phyloP scores from a whole-genome alignment of 2,797 vertebrate genomes.

The Sebastolobus altivelis region DNA sequence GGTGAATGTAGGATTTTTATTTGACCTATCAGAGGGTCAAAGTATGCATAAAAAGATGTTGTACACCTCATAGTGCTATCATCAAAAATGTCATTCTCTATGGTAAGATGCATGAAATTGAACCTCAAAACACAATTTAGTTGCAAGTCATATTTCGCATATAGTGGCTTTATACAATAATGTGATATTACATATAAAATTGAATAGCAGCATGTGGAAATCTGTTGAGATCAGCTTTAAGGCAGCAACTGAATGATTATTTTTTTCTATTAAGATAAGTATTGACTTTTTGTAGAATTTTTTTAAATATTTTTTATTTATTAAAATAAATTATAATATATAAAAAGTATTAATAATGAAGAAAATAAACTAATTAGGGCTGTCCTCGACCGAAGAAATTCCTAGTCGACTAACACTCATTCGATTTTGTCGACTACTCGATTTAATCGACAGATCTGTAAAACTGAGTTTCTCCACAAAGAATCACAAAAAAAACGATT shows the following conservation, averaged over 20 bases:
- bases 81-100: not conserved
- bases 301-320: not conserved
- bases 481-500: not conserved
- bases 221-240: not conserved
- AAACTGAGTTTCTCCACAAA: too few species aligned
- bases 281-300: not conserved
- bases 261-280: not conserved
- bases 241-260: not conserved
- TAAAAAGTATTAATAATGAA: not conserved
- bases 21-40: not conserved
- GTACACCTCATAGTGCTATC: not conserved
- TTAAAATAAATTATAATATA: not conserved
- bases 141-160: not conserved
- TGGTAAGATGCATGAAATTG: not conserved
- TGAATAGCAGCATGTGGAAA: not conserved
- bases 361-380: not conserved
- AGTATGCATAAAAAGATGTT: not conserved
- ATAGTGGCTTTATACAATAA: not conserved
- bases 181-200: not conserved
- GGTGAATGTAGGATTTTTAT: conserved; percentile 1
- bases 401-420: too few species aligned
- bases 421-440: too few species aligned
- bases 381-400: too few species aligned
- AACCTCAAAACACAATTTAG: not conserved
- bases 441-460: too few species aligned